Evolutionary conservation across 2,888 invertebrate genomes (phyloP).

Genomic region (Therioaphis trifolii): DNA sequence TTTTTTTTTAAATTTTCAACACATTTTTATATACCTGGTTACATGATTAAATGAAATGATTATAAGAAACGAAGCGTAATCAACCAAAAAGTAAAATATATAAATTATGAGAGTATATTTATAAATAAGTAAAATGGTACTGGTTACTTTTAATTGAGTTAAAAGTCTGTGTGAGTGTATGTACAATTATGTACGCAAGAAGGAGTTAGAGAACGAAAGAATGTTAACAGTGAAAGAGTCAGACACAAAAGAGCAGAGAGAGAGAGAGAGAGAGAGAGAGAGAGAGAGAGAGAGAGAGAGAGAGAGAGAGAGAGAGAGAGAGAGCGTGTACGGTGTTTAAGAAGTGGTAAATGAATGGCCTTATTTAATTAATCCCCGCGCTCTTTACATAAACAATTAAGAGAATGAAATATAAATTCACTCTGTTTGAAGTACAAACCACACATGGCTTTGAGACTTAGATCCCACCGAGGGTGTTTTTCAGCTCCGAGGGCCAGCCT

Average conservation of each 20-base stretch:
- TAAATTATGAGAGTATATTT: background rate
- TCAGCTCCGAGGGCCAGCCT: background rate
- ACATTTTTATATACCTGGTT: background rate
- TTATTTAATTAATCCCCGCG: slow-evolving; percentile 29
- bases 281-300: background rate
- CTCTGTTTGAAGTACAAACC: background rate
- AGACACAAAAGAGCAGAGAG: background rate
- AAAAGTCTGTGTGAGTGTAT: background rate
- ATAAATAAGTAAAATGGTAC: background rate
- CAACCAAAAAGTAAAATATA: background rate
- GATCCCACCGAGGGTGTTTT: background rate
- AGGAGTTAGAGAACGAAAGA: too few relatives aligned
- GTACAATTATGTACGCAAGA: too few relatives aligned
- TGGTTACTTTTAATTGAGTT: background rate
- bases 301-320: background rate
- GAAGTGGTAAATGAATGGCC: background rate
- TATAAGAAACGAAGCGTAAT: background rate
- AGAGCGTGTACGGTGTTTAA: background rate
- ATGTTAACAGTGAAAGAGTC: background rate
- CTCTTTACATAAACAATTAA: background rate
- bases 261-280: background rate
- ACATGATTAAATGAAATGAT: background rate
- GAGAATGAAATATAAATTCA: slow-evolving; percentile 11
- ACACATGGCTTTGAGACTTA: background rate
- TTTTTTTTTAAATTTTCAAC: background rate